Conservation (phyloP, 2,797 vertebrate species). For the Pseudochaenichthys georgianus region DNA sequence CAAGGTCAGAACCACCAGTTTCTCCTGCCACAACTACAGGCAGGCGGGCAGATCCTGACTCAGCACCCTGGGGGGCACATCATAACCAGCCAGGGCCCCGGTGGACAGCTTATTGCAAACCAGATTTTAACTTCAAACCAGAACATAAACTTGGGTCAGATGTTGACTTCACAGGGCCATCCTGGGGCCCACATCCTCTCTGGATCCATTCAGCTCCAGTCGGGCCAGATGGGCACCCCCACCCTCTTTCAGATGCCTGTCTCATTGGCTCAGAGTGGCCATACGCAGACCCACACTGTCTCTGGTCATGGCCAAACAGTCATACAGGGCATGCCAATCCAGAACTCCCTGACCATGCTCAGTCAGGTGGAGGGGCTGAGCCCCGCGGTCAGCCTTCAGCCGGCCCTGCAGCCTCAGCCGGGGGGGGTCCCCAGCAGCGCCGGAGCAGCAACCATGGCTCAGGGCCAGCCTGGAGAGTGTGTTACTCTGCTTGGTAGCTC, state of each 20-base stretch:
- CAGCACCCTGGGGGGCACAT: constrained; percentile 89
- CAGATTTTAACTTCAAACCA: constrained; percentile 92
- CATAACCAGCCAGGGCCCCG: constrained; percentile 90
- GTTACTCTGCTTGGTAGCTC: constrained; percentile 82
- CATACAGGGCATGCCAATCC: constrained; percentile 92
- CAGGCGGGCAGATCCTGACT: constrained; percentile 91
- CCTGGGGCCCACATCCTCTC: constrained; percentile 94
- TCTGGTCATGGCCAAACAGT: constrained; percentile 88
- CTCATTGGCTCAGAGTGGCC: constrained; percentile 85
- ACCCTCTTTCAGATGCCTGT: constrained; percentile 97
- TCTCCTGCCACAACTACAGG: constrained; percentile 90
- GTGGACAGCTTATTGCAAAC: constrained; percentile 92
- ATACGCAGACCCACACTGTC: constrained; percentile 88
- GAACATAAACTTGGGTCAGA: constrained; percentile 92
- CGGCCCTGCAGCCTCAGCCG: constrained; percentile 81
- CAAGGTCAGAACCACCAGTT: constrained; percentile 95
- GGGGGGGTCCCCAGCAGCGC: constrained; percentile 77
- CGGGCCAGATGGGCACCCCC: constrained; percentile 91
- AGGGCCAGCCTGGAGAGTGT: constrained; percentile 79
- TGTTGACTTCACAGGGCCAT: constrained; percentile 91
- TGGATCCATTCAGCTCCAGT: constrained; percentile 90
- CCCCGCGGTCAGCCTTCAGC: constrained; percentile 88
- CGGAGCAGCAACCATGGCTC: constrained; percentile 77
- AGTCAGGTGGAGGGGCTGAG: constrained; percentile 91
- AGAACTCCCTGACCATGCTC: constrained; percentile 88